Conservation (phyloP, 2,888 invertebrate species). For the Agonopterix arenella region DNA sequence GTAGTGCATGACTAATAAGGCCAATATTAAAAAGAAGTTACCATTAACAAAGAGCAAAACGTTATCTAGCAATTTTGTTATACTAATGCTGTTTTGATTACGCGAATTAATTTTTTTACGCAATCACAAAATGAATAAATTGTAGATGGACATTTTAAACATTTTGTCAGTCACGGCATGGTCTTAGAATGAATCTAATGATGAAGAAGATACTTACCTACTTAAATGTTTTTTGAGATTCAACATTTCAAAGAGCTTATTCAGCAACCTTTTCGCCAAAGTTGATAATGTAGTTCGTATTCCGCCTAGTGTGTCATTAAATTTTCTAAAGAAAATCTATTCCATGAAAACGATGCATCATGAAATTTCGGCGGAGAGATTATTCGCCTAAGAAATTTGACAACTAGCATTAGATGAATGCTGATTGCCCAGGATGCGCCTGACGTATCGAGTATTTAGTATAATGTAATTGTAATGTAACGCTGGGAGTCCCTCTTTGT, state of each 20-base stretch:
- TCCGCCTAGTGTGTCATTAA: too few relatives aligned
- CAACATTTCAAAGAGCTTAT: constrained; percentile 22
- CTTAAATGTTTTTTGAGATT: constrained; percentile 17
- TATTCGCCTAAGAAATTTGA: too few relatives aligned
- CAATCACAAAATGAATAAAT: constrained; percentile 26
- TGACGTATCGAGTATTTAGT: too few relatives aligned
- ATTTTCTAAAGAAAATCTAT: too few relatives aligned
- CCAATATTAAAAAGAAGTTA: constrained; percentile 35
- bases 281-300: too few relatives aligned
- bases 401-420: too few relatives aligned
- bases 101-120: constrained; percentile 54
- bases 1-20: constrained; percentile 39
- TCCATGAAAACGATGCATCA: too few relatives aligned
- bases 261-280: too few relatives aligned
- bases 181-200: constrained; percentile 29
- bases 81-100: constrained; percentile 69
- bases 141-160: constrained; percentile 19
- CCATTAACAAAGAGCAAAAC: constrained; percentile 26
- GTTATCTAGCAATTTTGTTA: constrained; percentile 38
- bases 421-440: too few relatives aligned
- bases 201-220: constrained; percentile 7
- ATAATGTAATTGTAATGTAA: too few relatives aligned
- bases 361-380: too few relatives aligned
- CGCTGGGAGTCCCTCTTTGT: too few relatives aligned
- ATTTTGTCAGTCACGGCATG: constrained; percentile 33